Base-by-base conservation (phyloP, 1,140 invertebrate species). In the Lordiphosa clarofinis region DNA sequence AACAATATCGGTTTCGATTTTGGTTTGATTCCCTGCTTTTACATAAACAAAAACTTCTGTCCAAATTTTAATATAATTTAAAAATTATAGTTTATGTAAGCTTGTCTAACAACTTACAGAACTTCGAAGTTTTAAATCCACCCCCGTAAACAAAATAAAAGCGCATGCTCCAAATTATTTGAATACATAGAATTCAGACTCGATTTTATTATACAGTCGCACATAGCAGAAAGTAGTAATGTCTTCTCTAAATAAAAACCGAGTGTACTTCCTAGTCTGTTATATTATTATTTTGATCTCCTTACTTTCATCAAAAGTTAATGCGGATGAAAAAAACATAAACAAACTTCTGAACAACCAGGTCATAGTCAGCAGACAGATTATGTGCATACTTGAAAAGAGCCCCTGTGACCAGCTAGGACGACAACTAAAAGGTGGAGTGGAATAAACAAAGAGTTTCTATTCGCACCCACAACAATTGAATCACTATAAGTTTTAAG, bases 351-450 rank as follows among this genome's bases (percentile, higher is more conserved):
- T 87, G 4, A 87, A 87, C 47, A 87, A 87, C 61, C 86, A 87
- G 53, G 86, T 75, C 7, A 76, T 87, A 46, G 86, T 87, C 15
- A 87, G 86, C 35, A 61, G 81, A 33, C 90, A 90, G 65, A 87
- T 90, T 19, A 73, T 90, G 63, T 90, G 90, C 66, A 90, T 90
- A 40, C 69, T 90, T 13, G 90, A 90, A 46, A 88, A 88, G 56
- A 90, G 87, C 37, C 90, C 90, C 10, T 90, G 90, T 70, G 90
- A 90, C 72, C 75, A 78, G 54, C 72, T 90, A 21, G 90, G 90
- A 28, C 63, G 73, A 12, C 90, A 90, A 69, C 76, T 90, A 9
- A 90, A 90, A 90, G 88, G 90, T 90, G 89, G 64, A 35, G n/a
- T 4, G 31, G 10, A 36, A 35, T 33, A 31, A 4, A 11, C 7